Percentiles rank a stretch among this genome's conserved stretches.
Conservation (phyloP, 2,113 vertebrate genomes). For the Malurus elegans region DNA sequence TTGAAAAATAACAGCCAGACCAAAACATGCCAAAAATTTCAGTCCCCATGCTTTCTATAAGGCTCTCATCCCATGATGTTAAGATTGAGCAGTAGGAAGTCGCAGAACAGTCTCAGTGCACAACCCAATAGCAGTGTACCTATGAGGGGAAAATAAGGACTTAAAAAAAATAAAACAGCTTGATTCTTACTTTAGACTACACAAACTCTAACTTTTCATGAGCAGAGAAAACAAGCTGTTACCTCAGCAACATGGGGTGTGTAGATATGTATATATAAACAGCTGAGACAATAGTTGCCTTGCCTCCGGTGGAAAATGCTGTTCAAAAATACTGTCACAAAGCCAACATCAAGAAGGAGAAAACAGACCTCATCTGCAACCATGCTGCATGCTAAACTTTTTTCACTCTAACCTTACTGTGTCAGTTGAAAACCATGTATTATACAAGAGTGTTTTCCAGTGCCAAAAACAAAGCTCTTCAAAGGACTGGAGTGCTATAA, state of each 20-base stretch:
- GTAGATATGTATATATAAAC: accelerated
- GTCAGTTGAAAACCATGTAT: not conserved
- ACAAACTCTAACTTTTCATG: not conserved
- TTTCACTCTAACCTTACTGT: not conserved
- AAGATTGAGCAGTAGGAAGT: not conserved
- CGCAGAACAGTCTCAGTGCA: not conserved
- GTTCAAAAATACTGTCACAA: not conserved
- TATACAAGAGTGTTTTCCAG: not conserved
- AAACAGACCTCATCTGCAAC: not conserved
- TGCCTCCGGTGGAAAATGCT: not conserved
- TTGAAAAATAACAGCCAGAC: not conserved
- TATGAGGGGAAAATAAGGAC: not conserved
- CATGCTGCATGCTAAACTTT: not conserved
- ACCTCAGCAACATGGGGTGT: not conserved
- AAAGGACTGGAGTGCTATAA: not conserved
- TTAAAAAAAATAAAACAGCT: not conserved
- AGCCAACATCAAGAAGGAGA: not conserved
- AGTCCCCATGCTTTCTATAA: not conserved
- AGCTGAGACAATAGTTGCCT: not conserved
- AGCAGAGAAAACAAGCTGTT: not conserved
- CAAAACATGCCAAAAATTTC: constrained; percentile 23
- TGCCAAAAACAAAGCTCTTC: not conserved
- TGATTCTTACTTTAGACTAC: not conserved
- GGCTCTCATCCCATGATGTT: not conserved
- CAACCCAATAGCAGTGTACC: not conserved